Base-by-base conservation (phyloP, 2,888 invertebrate species). In the Sepioteuthis lessoniana region DNA sequence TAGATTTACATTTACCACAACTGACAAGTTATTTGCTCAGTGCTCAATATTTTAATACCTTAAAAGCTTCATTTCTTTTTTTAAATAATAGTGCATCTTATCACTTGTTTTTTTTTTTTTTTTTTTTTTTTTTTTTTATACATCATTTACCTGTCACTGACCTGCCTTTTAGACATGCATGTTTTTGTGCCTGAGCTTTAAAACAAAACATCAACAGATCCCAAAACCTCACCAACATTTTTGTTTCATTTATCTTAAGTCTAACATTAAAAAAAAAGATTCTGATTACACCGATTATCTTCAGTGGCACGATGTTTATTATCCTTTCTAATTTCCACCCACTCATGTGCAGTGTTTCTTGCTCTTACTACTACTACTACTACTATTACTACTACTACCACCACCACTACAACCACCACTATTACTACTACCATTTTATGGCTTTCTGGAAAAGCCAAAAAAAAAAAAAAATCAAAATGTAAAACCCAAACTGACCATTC, bases 311-410 rank as follows among this genome's bases (percentile, higher is more conserved):
- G 31, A 35, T 93, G 37, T 50, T 90, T 25, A 13, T 16, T 2
- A 76, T n/a, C 76, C n/a, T 76, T 76, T 76, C 76, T 76, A 76
- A 76, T 76, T 76, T 8, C n/a, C n/a, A 13, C 76, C n/a, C 76
- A n/a, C 76, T 76, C 16, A 76, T 76, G n/a, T 76, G n/a, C 76
- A 35, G n/a, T 76, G n/a, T 76, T n/a, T n/a, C n/a, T 76, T 76
- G n/a, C 35, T 76, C 76, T 76, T 76, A 76, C 76, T 76, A 76
- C 76, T 76, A 76, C n/a, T 76, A 76, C 76, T 76, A 76, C 76
- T 35, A 76, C 76, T 76, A 76, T n/a, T 76, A 76, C n/a, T n/a
- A n/a, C n/a, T n/a, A n/a, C n/a, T n/a, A n/a, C n/a, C 16, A 76
- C 16, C 13, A 76, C 2, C n/a, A 35, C 16, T 16, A 76, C 0